These are phyloP conservation scores for Lepidocolaptes lacrymiger DNA, from an alignment of 2,797 vertebrate species.

Conservation along the genomic window DNA sequence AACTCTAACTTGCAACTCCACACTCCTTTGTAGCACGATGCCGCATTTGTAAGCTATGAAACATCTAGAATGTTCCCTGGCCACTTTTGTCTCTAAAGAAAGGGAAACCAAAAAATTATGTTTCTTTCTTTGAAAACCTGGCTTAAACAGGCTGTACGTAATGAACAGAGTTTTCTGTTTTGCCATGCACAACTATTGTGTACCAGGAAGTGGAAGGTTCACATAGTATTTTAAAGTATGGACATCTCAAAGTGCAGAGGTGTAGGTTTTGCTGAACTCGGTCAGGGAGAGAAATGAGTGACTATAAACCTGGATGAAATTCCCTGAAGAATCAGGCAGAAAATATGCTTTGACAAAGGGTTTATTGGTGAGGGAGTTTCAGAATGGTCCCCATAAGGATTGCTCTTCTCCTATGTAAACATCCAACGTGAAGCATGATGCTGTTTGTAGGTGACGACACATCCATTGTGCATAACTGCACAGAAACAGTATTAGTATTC, in stretches of 20 bases:
- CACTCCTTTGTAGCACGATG: accelerated
- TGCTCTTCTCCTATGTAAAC: background rate
- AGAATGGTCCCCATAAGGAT: background rate
- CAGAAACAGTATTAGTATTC: background rate
- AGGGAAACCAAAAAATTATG: background rate
- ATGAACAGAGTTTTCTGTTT: background rate
- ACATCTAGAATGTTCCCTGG: background rate
- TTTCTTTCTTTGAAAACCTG: background rate
- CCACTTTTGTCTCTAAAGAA: background rate
- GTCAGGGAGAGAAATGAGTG: background rate
- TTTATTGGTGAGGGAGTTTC: background rate
- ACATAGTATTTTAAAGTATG: background rate
- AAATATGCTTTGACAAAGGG: background rate
- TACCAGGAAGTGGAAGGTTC: background rate
- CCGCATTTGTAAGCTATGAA: background rate
- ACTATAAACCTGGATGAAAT: background rate
- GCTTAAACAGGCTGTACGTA: background rate
- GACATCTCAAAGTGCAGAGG: background rate
- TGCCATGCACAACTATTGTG: background rate
- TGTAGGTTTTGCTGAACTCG: background rate
- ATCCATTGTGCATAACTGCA: background rate
- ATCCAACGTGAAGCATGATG: background rate
- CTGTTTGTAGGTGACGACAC: background rate
- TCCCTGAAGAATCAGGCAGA: background rate
- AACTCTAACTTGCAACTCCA: background rate